Evolutionary conservation across 2,797 vertebrate genomes (phyloP).

Genomic region (Myotis daubentonii): DNA sequence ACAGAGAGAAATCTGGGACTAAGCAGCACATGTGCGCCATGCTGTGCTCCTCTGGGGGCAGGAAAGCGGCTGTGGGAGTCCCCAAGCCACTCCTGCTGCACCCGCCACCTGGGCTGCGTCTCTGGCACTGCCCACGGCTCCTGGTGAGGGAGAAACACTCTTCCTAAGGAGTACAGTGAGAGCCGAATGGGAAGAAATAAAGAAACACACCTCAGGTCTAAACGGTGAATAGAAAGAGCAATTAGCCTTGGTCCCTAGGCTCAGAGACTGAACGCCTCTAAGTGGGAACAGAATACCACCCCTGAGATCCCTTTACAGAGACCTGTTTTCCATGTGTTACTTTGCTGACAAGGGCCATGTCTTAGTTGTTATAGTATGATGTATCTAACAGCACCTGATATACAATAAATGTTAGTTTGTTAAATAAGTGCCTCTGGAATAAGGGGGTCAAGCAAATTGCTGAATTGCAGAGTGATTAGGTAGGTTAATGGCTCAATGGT

Average conservation of each 20-base stretch:
- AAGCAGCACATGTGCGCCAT: accelerated
- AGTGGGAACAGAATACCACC: not conserved
- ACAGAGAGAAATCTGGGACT: not conserved
- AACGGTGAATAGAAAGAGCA: not conserved
- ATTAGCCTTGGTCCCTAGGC: not conserved
- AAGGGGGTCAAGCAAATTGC: not conserved
- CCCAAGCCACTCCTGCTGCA: not conserved
- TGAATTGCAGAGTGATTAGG: not conserved
- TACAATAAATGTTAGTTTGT: not conserved
- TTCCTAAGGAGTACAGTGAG: not conserved
- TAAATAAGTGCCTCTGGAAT: not conserved
- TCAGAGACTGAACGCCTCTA: not conserved
- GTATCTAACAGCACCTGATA: not conserved
- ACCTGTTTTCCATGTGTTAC: not conserved
- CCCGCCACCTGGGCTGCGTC: not conserved
- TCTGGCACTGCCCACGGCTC: not conserved
- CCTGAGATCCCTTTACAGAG: not conserved
- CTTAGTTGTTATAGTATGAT: not conserved
- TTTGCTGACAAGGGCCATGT: not conserved
- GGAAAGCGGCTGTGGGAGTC: not conserved
- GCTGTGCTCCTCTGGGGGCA: not conserved
- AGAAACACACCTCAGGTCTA: conserved; percentile 25
- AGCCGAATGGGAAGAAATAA: conserved; percentile 25
- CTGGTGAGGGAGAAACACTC: conserved; percentile 8
- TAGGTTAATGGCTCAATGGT: not conserved